A percentile compares a stretch with the other conserved stretches of the same genome.
Conservation (phyloP, 2,888 invertebrate species). For the Drosophila merina region DNA sequence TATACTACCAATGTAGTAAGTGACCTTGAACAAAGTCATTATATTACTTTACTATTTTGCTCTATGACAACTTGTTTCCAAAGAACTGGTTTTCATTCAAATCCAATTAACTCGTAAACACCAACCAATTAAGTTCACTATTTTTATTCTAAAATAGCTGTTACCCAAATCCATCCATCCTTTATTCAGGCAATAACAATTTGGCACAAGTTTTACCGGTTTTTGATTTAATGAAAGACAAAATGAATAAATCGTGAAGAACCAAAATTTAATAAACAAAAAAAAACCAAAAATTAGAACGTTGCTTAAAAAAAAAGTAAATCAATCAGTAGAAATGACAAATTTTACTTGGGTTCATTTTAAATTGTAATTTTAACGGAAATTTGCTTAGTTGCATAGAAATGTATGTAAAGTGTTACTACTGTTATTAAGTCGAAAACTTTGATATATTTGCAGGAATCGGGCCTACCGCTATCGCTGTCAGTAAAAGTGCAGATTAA, state of each 20-base stretch:
- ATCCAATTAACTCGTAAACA: background rate
- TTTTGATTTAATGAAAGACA: constrained; percentile 20
- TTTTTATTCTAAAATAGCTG: background rate
- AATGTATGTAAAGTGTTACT: background rate
- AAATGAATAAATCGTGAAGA: constrained; percentile 12
- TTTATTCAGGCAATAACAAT: constrained; percentile 47
- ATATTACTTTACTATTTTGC: background rate
- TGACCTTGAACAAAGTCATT: background rate
- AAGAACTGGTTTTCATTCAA: background rate
- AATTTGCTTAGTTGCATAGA: constrained; percentile 26
- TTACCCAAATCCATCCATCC: constrained; percentile 41
- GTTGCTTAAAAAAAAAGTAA: constrained; percentile 23
- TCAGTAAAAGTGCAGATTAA: constrained; percentile 94
- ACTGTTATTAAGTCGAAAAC: background rate
- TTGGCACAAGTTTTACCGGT: constrained; percentile 51
- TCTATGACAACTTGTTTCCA: background rate
- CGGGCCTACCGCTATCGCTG: constrained; percentile 91
- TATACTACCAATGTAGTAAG: background rate
- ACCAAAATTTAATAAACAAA: constrained; percentile 6
- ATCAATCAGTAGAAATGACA: constrained; percentile 6
- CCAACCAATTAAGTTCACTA: too few species aligned
- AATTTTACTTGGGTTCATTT: constrained; percentile 1
- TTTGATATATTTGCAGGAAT: constrained; percentile 84
- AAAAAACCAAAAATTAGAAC: constrained; percentile 3
- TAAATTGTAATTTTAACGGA: background rate